These are phyloP conservation scores for Eueremaeus valkanovi DNA, from an alignment of 2,888 invertebrate genomes.

Conservation along the genomic window DNA sequence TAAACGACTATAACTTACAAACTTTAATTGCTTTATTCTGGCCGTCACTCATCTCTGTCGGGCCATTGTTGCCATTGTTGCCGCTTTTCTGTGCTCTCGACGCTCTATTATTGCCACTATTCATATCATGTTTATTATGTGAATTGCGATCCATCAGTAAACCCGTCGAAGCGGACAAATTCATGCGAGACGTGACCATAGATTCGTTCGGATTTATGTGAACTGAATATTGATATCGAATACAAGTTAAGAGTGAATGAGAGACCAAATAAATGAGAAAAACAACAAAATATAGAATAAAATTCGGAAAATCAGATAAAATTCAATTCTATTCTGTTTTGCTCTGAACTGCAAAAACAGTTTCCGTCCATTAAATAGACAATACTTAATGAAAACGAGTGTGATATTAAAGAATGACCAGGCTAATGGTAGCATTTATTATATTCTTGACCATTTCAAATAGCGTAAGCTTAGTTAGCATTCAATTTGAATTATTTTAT, in stretches of 20 bases:
- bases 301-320: not conserved
- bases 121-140: constrained; percentile 26
- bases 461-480: too few species aligned
- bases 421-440: too few species aligned
- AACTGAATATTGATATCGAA: not conserved
- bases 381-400: too few species aligned
- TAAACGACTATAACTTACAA: not conserved
- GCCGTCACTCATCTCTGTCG: constrained; percentile 7
- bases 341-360: too few species aligned
- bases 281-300: not conserved
- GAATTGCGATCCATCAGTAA: constrained; percentile 17
- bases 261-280: not conserved
- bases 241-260: not conserved
- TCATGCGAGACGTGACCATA: constrained; percentile 1
- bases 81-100: constrained; percentile 4
- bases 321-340: too few species aligned
- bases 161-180: constrained; percentile 10
- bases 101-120: constrained; percentile 8
- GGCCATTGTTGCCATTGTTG: constrained; percentile 7
- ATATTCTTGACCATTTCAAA: too few species aligned
- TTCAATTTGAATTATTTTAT: too few species aligned
- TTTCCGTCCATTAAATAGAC: too few species aligned
- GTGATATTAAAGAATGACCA: too few species aligned
- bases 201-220: constrained; percentile 7
- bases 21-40: constrained; percentile 3